A percentile compares a stretch with the other conserved stretches of the same genome.
phyloP scores from a whole-genome alignment of 2,888 invertebrate species.

The Mesorhabditis spiculigera region DNA sequence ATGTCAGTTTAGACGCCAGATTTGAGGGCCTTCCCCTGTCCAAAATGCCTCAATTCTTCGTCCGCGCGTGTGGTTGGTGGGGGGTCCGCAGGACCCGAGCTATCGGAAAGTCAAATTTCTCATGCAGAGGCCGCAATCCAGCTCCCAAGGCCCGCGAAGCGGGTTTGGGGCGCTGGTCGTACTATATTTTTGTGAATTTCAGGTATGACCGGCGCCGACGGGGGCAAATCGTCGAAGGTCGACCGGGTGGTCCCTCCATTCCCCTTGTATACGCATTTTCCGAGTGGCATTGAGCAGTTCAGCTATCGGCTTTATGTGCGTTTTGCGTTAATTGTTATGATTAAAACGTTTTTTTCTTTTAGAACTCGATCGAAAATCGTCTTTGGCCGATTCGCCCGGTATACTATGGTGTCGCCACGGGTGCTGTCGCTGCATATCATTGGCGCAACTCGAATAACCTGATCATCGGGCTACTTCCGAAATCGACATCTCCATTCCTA shows the following conservation, averaged over 20 bases:
- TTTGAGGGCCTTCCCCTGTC: too few relatives aligned
- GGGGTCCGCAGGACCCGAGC: too few relatives aligned
- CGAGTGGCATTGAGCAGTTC: background rate
- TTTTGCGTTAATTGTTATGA: background rate
- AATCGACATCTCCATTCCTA: background rate
- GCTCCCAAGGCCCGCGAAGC: too few relatives aligned
- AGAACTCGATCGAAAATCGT: conserved; percentile 37
- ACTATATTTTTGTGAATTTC: too few relatives aligned
- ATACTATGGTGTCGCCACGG: conserved; percentile 21
- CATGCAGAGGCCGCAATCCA: too few relatives aligned
- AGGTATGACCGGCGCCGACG: too few relatives aligned
- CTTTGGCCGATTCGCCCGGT: conserved; percentile 32
- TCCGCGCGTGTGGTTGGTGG: too few relatives aligned
- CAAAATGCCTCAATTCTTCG: too few relatives aligned
- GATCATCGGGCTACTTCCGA: background rate
- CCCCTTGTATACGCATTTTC: background rate
- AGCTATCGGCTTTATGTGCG: background rate
- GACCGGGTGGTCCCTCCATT: background rate
- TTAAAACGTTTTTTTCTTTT: background rate
- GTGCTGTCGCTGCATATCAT: conserved; percentile 24
- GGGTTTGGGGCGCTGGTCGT: too few relatives aligned
- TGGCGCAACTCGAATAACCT: background rate
- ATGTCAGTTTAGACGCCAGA: too few relatives aligned
- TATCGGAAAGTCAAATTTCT: too few relatives aligned
- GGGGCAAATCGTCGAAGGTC: too few relatives aligned